A percentile compares a stretch with the other conserved stretches of the same genome.
Conservation (phyloP, 2,113 vertebrate genomes). For the Dendrocopos noguchii region DNA sequence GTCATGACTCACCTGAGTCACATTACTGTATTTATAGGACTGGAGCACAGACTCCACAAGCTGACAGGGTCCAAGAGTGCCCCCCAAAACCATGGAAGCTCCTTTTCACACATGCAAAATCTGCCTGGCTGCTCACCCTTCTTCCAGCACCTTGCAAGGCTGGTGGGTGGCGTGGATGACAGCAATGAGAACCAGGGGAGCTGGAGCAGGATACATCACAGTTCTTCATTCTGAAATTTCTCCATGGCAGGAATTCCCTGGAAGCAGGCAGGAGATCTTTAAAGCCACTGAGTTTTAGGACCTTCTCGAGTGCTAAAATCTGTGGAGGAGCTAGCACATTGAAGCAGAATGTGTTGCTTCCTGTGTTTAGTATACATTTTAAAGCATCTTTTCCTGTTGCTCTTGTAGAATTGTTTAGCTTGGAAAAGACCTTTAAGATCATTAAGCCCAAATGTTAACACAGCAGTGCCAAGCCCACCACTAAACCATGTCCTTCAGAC, state of each 20-base stretch:
- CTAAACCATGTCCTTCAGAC: not conserved
- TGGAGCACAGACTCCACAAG: not conserved
- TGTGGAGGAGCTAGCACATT: rapidly evolving
- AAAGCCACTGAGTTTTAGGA: not conserved
- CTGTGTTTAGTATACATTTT: not conserved
- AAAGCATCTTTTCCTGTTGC: not conserved
- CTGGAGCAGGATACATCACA: not conserved
- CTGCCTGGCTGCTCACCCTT: not conserved
- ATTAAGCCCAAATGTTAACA: not conserved
- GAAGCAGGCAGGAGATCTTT: not conserved
- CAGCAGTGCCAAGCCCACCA: not conserved
- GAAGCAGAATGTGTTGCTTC: not conserved
- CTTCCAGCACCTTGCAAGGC: not conserved
- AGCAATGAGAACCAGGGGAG: rapidly evolving
- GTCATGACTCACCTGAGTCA: not conserved
- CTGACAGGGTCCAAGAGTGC: not conserved
- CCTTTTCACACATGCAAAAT: not conserved
- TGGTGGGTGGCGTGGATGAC: rapidly evolving
- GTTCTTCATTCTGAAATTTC: not conserved
- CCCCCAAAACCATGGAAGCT: not conserved
- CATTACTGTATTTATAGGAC: not conserved
- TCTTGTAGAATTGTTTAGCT: not conserved
- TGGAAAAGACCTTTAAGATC: not conserved
- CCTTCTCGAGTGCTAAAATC: not conserved
- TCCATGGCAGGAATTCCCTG: not conserved